Conservation (phyloP, 2,113 vertebrate genomes). For the Dermatemys mawii region DNA sequence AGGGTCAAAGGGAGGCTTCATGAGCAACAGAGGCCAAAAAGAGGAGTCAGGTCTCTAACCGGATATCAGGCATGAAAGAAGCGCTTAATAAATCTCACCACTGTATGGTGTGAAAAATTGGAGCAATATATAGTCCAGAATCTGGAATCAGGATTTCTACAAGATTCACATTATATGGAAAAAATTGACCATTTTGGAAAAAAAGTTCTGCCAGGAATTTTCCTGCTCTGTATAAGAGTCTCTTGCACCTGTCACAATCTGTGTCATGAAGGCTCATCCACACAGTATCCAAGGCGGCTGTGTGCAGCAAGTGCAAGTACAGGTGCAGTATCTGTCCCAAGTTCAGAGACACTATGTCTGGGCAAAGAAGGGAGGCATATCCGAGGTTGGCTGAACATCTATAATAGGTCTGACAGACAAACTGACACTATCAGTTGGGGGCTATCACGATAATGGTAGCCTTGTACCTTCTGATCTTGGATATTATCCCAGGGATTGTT, state of each 20-base stretch:
- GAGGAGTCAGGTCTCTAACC: not conserved
- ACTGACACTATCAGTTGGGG: not conserved
- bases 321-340: not conserved
- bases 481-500: not conserved
- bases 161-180: not conserved
- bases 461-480: not conserved
- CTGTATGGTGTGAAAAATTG: not conserved
- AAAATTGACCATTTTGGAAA: not conserved
- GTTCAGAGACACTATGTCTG: not conserved
- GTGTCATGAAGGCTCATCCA: not conserved
- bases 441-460: not conserved
- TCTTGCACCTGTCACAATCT: not conserved
- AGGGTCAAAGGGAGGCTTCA: not conserved
- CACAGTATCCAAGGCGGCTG: not conserved
- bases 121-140: not conserved
- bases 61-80: not conserved
- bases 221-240: not conserved
- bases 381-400: not conserved
- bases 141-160: not conserved
- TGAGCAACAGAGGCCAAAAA: too few species aligned
- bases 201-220: not conserved
- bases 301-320: not conserved
- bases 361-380: not conserved
- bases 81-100: not conserved
- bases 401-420: not conserved